Base-by-base conservation (phyloP, 2,113 vertebrate species). In the Toxostoma redivivum region DNA sequence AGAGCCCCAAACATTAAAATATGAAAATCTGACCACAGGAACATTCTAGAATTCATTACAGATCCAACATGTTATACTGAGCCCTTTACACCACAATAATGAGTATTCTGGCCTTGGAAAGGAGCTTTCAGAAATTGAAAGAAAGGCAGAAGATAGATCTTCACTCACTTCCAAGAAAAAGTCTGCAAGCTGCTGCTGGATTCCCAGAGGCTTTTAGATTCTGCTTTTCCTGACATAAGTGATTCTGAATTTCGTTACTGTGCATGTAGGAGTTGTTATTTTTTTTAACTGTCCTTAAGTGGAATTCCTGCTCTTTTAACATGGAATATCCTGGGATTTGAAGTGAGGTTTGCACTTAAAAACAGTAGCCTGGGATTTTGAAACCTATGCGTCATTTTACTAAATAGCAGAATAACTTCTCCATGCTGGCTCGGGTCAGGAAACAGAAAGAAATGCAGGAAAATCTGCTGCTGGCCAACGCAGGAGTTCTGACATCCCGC, bases 391-490 rank as follows among this genome's bases (percentile, higher is more conserved):
- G 47, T 67, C 79, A 67, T 31, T 45, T 44, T 81, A 16, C 38
- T 50, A 35, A 84, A 69, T 24, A 83, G n/a, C 40, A 28, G 25
- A 57, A 31, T 17, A 5, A 23, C 30, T 13, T 47, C 56, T 76
- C 35, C 1, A 0, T 4, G 51, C 37, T 15, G 51, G 18, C 45
- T 67, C 3, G 0, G n/a, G 12, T 19, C 53, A 7, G 30, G 25
- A 61, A 84, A 31, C 16, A 7, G 47, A 47, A 58, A 57, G 66
- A 67, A 82, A 67, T 0, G 7, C 22, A 12, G 83, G 57, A 30
- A 64, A 72, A 58, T 40, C 47, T 28, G 35, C 53, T 15, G 21
- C 12, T 30, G 81, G 72, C 37, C 45, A 28, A 5, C 37, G 10
- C 30, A 27, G n/a, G 54, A 54, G 48, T 54, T 47, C 54, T 2